A percentile compares a stretch with the other conserved stretches of the same genome.
Conservation (phyloP, 2,888 invertebrate genomes). For the Rugalucina vietnamica region DNA sequence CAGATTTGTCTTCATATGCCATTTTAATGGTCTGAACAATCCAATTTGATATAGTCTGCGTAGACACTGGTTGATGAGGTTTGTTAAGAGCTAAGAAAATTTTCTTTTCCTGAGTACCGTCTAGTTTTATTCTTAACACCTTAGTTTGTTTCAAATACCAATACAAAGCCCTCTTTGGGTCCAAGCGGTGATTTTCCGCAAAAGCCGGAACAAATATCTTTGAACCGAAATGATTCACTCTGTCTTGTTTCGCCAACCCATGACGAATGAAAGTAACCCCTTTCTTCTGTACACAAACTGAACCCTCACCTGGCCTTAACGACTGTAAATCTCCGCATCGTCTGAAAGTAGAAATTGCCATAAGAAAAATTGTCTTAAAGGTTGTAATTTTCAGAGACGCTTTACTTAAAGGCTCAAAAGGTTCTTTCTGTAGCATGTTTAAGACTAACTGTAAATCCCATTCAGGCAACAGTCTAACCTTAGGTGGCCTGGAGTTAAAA, state of each 20-base stretch:
- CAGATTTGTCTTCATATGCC: constrained; percentile 12
- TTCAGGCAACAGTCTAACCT: constrained; percentile 28
- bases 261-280: constrained; percentile 18
- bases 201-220: constrained; percentile 31
- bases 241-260: constrained; percentile 36
- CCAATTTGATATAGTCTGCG: constrained; percentile 1
- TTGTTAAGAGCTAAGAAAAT: constrained; percentile 1
- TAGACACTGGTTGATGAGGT: neutral
- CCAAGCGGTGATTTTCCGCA: constrained; percentile 26
- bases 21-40: constrained; percentile 1
- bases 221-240: too few relatives aligned
- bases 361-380: constrained; percentile 25
- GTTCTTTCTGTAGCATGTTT: constrained; percentile 17
- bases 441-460: constrained; percentile 44
- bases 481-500: constrained; percentile 34
- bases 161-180: constrained; percentile 23
- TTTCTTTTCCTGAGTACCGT: neutral
- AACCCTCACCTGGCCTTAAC: neutral
- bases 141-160: neutral
- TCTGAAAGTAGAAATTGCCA: constrained; percentile 31
- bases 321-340: constrained; percentile 30
- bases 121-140: neutral
- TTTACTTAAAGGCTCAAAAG: constrained; percentile 40
- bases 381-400: constrained; percentile 18
- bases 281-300: constrained; percentile 10